Evolutionary conservation across 1,140 invertebrate genomes (phyloP).

Genomic region (Drosophila gunungcola): DNA sequence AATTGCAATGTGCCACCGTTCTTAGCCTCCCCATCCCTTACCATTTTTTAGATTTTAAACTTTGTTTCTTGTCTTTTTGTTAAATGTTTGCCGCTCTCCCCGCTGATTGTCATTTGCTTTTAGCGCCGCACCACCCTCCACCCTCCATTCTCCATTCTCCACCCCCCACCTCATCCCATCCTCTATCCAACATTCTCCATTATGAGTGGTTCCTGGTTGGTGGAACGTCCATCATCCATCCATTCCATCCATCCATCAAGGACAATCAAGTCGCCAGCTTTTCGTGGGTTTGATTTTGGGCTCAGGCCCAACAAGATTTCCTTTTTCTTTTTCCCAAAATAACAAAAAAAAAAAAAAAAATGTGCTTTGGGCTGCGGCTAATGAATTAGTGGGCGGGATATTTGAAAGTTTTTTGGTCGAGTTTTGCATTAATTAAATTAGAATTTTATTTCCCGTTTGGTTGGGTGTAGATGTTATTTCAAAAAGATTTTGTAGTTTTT

Average conservation of each 20-base stretch:
- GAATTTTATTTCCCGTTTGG: neutral
- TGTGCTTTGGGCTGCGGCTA: slow-evolving; percentile 26
- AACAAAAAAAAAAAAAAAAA: slow-evolving; percentile 4
- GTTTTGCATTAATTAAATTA: slow-evolving; percentile 22
- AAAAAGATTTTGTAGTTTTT: neutral
- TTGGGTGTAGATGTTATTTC: neutral
- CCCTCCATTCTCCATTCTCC: slow-evolving; percentile 9
- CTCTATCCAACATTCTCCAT: slow-evolving; percentile 2
- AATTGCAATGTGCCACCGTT: slow-evolving; percentile 71
- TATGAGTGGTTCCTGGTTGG: slow-evolving; percentile 44
- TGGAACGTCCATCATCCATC: slow-evolving; percentile 38
- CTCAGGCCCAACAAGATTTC: slow-evolving; percentile 6
- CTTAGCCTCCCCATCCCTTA: neutral
- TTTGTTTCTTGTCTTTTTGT: slow-evolving; percentile 69
- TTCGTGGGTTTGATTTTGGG: slow-evolving; percentile 30
- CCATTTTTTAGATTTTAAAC: slow-evolving; percentile 73
- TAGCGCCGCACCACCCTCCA: slow-evolving; percentile 30
- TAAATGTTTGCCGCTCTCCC: slow-evolving; percentile 60
- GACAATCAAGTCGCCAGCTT: slow-evolving; percentile 36
- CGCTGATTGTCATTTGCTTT: slow-evolving; percentile 58
- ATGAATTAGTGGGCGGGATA: slow-evolving; percentile 45
- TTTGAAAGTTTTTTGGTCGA: slow-evolving; percentile 4
- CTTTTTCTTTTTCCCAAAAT: slow-evolving; percentile 25
- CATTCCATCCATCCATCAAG: slow-evolving; percentile 54
- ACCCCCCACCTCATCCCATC: too few relatives aligned